A percentile compares a stretch with the other conserved stretches of the same genome.
Conservation (phyloP, 1,140 invertebrate species). For the Trissolcus basalis region DNA sequence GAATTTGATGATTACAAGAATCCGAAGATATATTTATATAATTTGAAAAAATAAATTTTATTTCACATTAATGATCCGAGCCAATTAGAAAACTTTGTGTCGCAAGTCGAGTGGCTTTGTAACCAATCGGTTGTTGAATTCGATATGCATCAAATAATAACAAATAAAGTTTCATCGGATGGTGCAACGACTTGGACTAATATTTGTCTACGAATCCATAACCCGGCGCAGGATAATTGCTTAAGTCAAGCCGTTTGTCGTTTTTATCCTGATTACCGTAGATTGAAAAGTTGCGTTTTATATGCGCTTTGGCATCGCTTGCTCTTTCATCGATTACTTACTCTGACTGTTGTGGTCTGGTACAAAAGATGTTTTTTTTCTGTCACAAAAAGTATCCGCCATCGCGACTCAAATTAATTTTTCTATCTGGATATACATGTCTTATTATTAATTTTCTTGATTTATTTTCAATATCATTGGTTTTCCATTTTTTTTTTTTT, state of each 20-base stretch:
- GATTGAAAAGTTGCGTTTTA: conserved; percentile 50
- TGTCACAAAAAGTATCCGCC: too few relatives aligned
- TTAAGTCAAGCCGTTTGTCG: conserved; percentile 28
- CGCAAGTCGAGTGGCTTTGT: conserved; percentile 22
- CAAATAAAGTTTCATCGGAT: conserved; percentile 3
- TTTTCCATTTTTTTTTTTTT: too few relatives aligned
- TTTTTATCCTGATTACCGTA: conserved; percentile 37
- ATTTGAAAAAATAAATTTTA: conserved; percentile 22
- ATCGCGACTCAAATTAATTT: too few relatives aligned
- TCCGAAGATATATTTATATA: too few relatives aligned
- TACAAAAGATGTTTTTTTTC: conserved; percentile 65
- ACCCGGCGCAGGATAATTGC: conserved; percentile 26
- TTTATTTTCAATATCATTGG: too few relatives aligned
- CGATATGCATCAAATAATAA: conserved; percentile 3
- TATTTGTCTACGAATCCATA: conserved; percentile 23
- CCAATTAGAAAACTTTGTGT: conserved; percentile 46
- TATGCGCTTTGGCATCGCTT: conserved; percentile 43
- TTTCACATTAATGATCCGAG: conserved; percentile 14
- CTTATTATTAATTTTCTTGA: too few relatives aligned
- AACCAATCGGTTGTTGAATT: conserved; percentile 37
- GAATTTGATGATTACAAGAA: too few relatives aligned
- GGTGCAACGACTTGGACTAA: neutral
- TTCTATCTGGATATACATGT: too few relatives aligned
- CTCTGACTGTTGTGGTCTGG: neutral
- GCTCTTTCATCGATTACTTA: conserved; percentile 38